These are phyloP conservation scores for Scelioninae gen. 1 DNA, from an alignment of 2,888 invertebrate genomes.

Conservation along the genomic window DNA sequence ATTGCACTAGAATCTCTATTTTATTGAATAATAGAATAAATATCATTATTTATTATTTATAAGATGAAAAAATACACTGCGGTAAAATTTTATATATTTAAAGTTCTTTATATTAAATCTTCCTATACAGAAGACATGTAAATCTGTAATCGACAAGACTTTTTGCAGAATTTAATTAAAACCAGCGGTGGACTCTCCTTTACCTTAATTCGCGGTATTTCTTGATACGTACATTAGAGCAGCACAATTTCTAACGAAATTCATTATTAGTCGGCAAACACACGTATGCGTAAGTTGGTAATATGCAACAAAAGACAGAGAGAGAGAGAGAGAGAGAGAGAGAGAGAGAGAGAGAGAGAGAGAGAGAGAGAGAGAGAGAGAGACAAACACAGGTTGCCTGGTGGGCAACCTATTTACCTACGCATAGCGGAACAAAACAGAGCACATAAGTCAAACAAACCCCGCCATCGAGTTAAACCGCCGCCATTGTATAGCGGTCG, in stretches of 20 bases:
- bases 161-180: slow-evolving; percentile 35
- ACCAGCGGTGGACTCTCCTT: background rate
- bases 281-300: slow-evolving; percentile 33
- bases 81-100: too few relatives aligned
- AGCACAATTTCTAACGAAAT: slow-evolving; percentile 78
- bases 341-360: too few relatives aligned
- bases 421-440: slow-evolving; percentile 72
- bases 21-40: too few relatives aligned
- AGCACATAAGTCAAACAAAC: slow-evolving; percentile 75
- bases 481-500: slow-evolving; percentile 68
- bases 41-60: too few relatives aligned
- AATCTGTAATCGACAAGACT: slow-evolving; percentile 8
- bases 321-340: too few relatives aligned
- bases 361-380: slow-evolving; percentile 27
- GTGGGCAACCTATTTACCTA: slow-evolving; percentile 71
- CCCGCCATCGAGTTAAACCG: slow-evolving; percentile 66
- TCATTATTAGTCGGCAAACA: slow-evolving; percentile 79
- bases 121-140: too few relatives aligned
- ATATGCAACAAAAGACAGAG: too few relatives aligned
- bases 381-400: slow-evolving; percentile 29
- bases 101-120: too few relatives aligned
- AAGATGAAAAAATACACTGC: too few relatives aligned
- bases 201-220: slow-evolving; percentile 18
- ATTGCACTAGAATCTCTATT: too few relatives aligned
- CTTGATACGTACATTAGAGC: slow-evolving; percentile 30